A percentile compares a stretch with the other conserved stretches of the same genome.
These are phyloP conservation scores for Rallus crepitans DNA, from an alignment of 2,797 vertebrate genomes.

Conservation along the genomic window DNA sequence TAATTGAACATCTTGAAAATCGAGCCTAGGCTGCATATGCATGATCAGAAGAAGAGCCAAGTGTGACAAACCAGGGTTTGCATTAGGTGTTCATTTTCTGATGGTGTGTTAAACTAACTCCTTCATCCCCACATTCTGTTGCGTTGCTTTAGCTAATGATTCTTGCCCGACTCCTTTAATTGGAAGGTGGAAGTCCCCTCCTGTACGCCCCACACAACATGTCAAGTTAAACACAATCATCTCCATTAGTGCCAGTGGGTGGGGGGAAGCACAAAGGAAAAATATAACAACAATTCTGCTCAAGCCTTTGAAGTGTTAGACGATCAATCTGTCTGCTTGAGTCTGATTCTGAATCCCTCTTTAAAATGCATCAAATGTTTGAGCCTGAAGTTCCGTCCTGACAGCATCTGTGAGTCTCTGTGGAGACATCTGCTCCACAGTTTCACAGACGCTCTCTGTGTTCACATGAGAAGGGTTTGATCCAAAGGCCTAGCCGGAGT, in stretches of 20 bases:
- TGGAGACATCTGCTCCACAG: constrained; percentile 80
- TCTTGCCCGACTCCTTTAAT: constrained; percentile 33
- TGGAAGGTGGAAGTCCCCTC: constrained; percentile 45
- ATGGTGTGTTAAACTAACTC: neutral
- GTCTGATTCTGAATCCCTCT: constrained; percentile 79
- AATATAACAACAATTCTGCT: constrained; percentile 67
- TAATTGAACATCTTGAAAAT: neutral
- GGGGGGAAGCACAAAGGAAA: constrained; percentile 67
- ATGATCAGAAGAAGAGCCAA: neutral
- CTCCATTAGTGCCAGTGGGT: constrained; percentile 58
- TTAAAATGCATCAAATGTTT: constrained; percentile 86
- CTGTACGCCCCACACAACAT: constrained; percentile 9
- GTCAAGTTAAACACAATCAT: constrained; percentile 63
- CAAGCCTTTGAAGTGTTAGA: constrained; percentile 82
- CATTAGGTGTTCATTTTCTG: neutral
- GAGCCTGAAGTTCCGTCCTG: constrained; percentile 81
- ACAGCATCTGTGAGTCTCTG: constrained; percentile 83
- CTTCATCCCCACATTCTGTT: constrained; percentile 20
- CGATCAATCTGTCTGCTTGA: constrained; percentile 82
- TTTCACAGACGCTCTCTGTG: constrained; percentile 79
- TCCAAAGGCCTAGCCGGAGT: constrained; percentile 78
- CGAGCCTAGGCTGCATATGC: neutral
- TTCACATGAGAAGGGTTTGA: constrained; percentile 82
- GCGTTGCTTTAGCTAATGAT: constrained; percentile 20
- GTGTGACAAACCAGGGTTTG: neutral